These are phyloP conservation scores for Neodiprion fabricii DNA, from an alignment of 1,140 invertebrate genomes.

Conservation along the genomic window DNA sequence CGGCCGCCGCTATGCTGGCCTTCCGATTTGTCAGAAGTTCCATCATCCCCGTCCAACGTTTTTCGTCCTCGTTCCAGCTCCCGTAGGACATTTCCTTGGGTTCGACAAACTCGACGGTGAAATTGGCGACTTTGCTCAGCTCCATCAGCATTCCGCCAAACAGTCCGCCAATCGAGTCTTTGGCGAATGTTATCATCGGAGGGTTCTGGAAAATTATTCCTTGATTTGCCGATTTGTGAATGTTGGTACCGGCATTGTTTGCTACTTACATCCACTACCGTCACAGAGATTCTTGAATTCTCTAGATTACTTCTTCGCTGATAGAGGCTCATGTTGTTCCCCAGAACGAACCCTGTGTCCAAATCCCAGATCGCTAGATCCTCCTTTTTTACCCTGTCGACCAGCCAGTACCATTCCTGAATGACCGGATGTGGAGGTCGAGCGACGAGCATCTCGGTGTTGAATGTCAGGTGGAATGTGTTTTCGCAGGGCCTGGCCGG, in stretches of 20 bases:
- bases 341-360: constrained; percentile 13
- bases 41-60: constrained; percentile 43
- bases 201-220: constrained; percentile 32
- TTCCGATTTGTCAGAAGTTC: constrained; percentile 28
- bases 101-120: constrained; percentile 24
- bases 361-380: constrained; percentile 33
- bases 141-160: constrained; percentile 35
- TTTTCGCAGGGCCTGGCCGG: constrained; percentile 23
- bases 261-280: constrained; percentile 31
- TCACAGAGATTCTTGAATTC: constrained; percentile 30
- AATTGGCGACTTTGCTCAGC: constrained; percentile 38
- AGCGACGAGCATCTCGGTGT: constrained; percentile 36
- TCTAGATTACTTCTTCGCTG: constrained; percentile 30
- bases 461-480: constrained; percentile 30
- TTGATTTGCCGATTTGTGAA: neutral
- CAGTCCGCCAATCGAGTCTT: constrained; percentile 23
- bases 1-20: constrained; percentile 38
- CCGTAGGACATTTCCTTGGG: constrained; percentile 29
- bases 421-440: constrained; percentile 30
- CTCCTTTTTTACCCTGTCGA: constrained; percentile 22
- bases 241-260: too few relatives aligned
- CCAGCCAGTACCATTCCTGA: constrained; percentile 35
- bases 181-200: constrained; percentile 15
- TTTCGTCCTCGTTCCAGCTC: constrained; percentile 21
- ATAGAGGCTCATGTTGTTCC: constrained; percentile 22